Percentiles rank a stretch among this genome's conserved stretches.
Evolutionary conservation across 2,113 vertebrate genomes (phyloP).

Genomic region (Candoia aspera): DNA sequence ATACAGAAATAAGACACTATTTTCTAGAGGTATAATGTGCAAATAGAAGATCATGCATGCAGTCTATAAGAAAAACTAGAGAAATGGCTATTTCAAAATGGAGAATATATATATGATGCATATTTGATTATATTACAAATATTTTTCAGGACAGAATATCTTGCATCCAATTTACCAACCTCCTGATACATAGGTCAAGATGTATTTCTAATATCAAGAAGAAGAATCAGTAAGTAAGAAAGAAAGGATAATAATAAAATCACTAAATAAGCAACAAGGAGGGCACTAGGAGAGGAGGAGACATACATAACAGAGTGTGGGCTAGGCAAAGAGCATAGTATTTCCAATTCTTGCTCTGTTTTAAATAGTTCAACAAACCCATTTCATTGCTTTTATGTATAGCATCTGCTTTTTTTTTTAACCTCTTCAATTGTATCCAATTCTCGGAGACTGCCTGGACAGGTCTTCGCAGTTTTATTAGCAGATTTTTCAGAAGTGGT

Average conservation of each 20-base stretch:
- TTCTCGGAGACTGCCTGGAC: too few species aligned
- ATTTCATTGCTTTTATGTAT: background rate
- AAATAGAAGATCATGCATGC: background rate
- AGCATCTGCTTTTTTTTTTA: too few species aligned
- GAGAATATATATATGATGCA: background rate
- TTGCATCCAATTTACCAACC: background rate
- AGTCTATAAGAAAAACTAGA: background rate
- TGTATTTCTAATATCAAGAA: background rate
- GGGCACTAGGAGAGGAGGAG: background rate
- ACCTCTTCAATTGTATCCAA: too few species aligned
- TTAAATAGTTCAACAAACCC: background rate
- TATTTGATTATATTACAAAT: background rate
- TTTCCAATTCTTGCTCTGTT: background rate
- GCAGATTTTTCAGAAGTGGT: too few species aligned
- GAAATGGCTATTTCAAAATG: background rate
- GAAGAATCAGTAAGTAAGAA: background rate
- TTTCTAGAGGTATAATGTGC: background rate
- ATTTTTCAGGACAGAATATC: background rate
- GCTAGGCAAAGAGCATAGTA: background rate
- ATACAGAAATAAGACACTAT: background rate
- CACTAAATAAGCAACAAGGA: background rate
- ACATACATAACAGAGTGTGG: background rate
- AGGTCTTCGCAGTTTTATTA: too few species aligned
- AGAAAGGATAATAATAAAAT: background rate
- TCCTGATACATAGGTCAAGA: background rate